Evolutionary conservation across 2,888 invertebrate species (phyloP).

Genomic region (Leptopilina myrica): DNA sequence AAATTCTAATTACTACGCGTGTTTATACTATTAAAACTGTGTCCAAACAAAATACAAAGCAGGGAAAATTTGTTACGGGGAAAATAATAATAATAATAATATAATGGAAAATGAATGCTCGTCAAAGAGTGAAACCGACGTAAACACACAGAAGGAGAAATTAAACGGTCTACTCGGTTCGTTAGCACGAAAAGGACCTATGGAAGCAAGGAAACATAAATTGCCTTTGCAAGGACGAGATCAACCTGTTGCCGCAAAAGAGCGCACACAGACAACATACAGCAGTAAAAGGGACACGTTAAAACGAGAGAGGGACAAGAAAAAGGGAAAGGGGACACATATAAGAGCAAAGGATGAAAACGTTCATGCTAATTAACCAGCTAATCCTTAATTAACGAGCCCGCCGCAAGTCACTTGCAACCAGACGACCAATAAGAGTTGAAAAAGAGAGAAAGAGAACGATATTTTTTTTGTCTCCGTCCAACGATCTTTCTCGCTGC

Average conservation of each 20-base stretch:
- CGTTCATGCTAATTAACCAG: slow-evolving; percentile 32
- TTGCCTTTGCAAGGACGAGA: slow-evolving; percentile 39
- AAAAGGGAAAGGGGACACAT: slow-evolving; percentile 10
- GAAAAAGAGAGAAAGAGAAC: background rate
- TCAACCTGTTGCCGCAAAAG: slow-evolving; percentile 38
- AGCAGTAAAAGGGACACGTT: background rate
- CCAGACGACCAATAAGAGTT: slow-evolving; percentile 7
- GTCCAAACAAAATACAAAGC: too few relatives aligned
- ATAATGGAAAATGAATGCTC: slow-evolving; percentile 3
- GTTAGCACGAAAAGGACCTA: slow-evolving; percentile 28
- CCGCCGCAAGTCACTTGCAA: slow-evolving; percentile 18
- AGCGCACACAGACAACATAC: background rate
- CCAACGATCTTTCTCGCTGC: slow-evolving; percentile 17
- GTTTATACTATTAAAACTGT: too few relatives aligned
- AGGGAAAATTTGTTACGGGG: background rate
- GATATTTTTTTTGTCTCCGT: background rate
- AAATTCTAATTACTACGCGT: too few relatives aligned
- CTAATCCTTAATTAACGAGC: slow-evolving; percentile 36
- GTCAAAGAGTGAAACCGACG: background rate
- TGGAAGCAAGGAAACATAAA: slow-evolving; percentile 32
- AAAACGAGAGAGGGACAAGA: background rate
- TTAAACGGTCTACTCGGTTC: slow-evolving; percentile 34
- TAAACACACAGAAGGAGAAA: slow-evolving; percentile 29
- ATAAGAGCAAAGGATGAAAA: slow-evolving; percentile 26
- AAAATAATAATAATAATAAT: background rate